Base-by-base conservation (phyloP, 2,888 invertebrate genomes). In the Nudaria mundana region DNA sequence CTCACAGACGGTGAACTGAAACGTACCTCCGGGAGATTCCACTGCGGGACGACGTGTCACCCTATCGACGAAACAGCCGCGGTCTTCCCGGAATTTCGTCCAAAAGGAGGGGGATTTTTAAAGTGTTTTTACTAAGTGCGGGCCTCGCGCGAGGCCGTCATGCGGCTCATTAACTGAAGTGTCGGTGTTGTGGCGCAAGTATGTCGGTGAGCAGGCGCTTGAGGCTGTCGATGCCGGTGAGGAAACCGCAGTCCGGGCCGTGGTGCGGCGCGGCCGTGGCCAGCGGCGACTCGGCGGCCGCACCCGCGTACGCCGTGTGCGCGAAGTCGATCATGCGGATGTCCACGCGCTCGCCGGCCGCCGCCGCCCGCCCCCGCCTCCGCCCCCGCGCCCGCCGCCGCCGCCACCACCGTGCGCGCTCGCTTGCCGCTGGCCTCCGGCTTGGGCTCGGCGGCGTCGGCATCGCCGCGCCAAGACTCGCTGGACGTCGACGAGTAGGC, bases 251-350 rank as follows among this genome's bases (percentile, higher is more conserved):
- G 77, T 98, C 97, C 8, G 97, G 97, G 13, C 97, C 97, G 71
- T 93, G 93, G 83, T 97, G 96, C 37, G 91, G 90, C 34, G 90
- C 81, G 55, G 83, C 82, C 25, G 89, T 87, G 59, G 83, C 81
- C 46, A 87, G 95, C 43, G 91, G 90, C 2, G 90, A 87, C 66
- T 81, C 81, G 23, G 85, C 81, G 23, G 76, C 84, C 15, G 89
- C 88, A 55, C 93, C 93, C 35, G 94, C 94, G 79, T 94, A 94
- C 6, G 96, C 95, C 5, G 97, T 96, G 80, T 98, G 97, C 46
- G 98, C 98, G 89, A 98, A 98, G 87, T 98, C 98, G 59, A 98
- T 98, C 92, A 98, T 95, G 60, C 97, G 92, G 36, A 98, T 94
- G 76, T 97, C 97, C 6, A 95, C 94, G 66, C 90, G 90, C 66